Conservation (phyloP, 2,113 vertebrate genomes). For the Varanus komodoensis region DNA sequence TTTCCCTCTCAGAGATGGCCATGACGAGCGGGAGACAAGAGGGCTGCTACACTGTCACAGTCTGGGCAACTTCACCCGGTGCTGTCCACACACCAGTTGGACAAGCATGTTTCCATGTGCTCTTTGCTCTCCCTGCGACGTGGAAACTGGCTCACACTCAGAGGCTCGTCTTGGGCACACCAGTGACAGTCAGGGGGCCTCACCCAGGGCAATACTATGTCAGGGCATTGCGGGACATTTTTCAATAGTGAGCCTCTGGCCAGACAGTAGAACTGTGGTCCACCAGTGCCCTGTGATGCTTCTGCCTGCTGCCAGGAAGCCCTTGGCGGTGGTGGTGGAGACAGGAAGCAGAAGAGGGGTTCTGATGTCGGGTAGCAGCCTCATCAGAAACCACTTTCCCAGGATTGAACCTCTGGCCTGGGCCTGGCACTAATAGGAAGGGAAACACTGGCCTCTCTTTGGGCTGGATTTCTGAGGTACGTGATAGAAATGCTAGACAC, state of each 20-base stretch:
- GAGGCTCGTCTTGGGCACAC: neutral
- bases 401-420: neutral
- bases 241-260: too few relatives aligned
- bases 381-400: neutral
- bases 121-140: too few relatives aligned
- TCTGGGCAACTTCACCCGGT: too few relatives aligned
- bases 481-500: neutral
- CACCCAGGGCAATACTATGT: neutral
- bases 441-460: neutral
- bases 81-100: too few relatives aligned
- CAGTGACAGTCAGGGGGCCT: neutral
- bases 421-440: neutral
- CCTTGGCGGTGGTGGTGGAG: neutral
- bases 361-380: neutral
- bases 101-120: too few relatives aligned
- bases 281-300: neutral
- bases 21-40: too few relatives aligned
- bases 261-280: neutral
- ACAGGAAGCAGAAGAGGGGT: neutral
- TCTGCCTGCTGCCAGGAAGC: neutral
- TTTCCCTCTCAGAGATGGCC: neutral
- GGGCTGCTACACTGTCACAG: too few relatives aligned
- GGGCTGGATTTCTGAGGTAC: neutral
- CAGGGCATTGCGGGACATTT: neutral
- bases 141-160: too few relatives aligned